Evolutionary conservation across 2,888 invertebrate species (phyloP).

Genomic region (Lapara coniferarum): DNA sequence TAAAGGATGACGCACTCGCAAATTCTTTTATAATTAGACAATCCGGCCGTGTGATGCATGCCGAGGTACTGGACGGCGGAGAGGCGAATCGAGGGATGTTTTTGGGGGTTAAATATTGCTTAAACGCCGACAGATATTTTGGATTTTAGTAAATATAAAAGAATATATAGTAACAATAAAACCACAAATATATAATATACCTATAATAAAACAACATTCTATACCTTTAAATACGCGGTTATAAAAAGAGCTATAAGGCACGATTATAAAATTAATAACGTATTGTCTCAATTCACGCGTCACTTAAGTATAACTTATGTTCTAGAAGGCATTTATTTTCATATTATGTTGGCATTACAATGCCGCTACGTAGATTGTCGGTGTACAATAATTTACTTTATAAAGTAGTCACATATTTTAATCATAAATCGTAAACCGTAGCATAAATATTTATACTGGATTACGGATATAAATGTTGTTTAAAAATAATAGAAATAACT

Average conservation of each 20-base stretch:
- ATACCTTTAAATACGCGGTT: too few species aligned
- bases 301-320: not conserved
- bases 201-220: too few species aligned
- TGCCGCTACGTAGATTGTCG: not conserved
- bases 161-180: too few species aligned
- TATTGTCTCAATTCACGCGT: not conserved
- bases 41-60: constrained; percentile 44
- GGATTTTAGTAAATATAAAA: not conserved
- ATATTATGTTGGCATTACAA: not conserved
- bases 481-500: not conserved
- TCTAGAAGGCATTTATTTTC: not conserved
- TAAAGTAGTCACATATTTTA: constrained; percentile 22
- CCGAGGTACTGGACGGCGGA: constrained; percentile 40
- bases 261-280: not conserved
- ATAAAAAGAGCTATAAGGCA: not conserved
- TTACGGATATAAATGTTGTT: not conserved
- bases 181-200: too few species aligned
- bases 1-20: constrained; percentile 54
- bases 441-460: constrained; percentile 4
- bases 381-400: not conserved
- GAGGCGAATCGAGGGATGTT: not conserved
- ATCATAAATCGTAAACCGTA: constrained; percentile 3
- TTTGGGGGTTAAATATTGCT: not conserved
- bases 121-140: not conserved
- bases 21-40: constrained; percentile 61